Conservation (phyloP, 2,797 vertebrate genomes). For the Malacoctenus gilli region DNA sequence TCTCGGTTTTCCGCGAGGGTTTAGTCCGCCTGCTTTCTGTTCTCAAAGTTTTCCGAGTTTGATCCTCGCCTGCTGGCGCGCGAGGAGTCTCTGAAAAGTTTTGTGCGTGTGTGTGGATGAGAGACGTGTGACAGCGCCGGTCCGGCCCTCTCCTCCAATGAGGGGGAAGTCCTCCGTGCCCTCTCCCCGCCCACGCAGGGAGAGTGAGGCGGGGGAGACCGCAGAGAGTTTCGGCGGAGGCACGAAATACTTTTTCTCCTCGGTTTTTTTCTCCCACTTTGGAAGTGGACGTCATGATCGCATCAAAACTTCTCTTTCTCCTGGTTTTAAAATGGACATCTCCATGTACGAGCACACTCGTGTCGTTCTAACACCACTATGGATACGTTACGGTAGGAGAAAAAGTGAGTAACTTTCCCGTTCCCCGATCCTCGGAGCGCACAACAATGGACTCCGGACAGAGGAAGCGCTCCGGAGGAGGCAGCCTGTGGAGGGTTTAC, state of each 20-base stretch:
- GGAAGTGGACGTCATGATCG: slow-evolving; percentile 69
- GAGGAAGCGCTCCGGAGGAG: slow-evolving; percentile 86
- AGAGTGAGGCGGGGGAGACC: slow-evolving; percentile 72
- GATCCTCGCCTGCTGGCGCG: slow-evolving; percentile 18
- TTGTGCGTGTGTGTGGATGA: slow-evolving; percentile 11
- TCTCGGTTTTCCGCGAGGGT: no score
- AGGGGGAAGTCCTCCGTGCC: slow-evolving; percentile 72
- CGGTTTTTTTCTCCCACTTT: slow-evolving; percentile 35
- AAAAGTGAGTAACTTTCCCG: slow-evolving; percentile 66
- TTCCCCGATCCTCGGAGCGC: slow-evolving; percentile 68
- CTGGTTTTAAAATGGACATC: slow-evolving; percentile 69
- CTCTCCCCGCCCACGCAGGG: slow-evolving; percentile 80
- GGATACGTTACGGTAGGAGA: slow-evolving; percentile 72
- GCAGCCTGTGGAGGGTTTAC: slow-evolving; percentile 89
- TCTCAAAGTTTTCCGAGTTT: not conserved
- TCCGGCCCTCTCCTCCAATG: slow-evolving; percentile 82
- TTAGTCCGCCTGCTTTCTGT: no score
- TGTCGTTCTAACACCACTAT: slow-evolving; percentile 64
- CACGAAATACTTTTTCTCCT: slow-evolving; percentile 60
- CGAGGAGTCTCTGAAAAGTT: slow-evolving; percentile 50
- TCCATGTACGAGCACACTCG: slow-evolving; percentile 47
- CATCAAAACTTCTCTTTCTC: slow-evolving; percentile 59
- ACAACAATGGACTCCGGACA: slow-evolving; percentile 83
- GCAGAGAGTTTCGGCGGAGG: slow-evolving; percentile 72
- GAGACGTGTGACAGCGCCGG: slow-evolving; percentile 67